Evolutionary conservation across 2,888 invertebrate genomes (phyloP).

Genomic region (Drosophila meridiana): DNA sequence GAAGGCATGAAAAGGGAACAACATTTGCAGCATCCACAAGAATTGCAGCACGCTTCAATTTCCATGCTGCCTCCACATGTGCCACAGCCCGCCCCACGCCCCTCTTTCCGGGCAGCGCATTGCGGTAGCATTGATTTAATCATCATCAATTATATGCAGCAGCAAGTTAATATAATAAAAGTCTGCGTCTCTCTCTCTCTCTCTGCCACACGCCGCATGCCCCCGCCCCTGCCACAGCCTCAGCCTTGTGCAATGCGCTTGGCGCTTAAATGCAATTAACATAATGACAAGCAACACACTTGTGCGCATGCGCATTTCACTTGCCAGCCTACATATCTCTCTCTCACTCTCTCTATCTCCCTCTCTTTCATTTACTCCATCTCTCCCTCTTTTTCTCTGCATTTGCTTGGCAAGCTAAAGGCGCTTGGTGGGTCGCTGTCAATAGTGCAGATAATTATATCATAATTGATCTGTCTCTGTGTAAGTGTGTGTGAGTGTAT

Average conservation of each 20-base stretch:
- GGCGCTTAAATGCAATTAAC: conserved; percentile 82
- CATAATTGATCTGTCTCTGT: conserved; percentile 68
- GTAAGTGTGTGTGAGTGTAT: conserved; percentile 13
- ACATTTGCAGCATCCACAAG: conserved; percentile 50
- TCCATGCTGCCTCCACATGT: conserved; percentile 33
- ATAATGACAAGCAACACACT: conserved; percentile 81
- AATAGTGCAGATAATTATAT: conserved; percentile 77
- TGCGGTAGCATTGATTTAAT: conserved; percentile 85
- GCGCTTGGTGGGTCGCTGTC: conserved; percentile 67
- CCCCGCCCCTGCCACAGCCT: conserved; percentile 9
- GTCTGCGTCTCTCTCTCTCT: conserved; percentile 46
- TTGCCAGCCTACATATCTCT: conserved; percentile 18
- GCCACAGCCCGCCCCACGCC: background rate
- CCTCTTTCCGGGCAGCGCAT: conserved; percentile 57
- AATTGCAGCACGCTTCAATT: conserved; percentile 51
- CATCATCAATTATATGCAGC: conserved; percentile 84
- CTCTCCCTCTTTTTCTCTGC: background rate
- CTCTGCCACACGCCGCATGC: conserved; percentile 32
- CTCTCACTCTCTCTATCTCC: background rate
- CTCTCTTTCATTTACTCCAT: background rate
- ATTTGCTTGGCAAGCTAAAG: conserved; percentile 2
- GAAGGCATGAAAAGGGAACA: conserved; percentile 16
- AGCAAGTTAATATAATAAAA: conserved; percentile 83
- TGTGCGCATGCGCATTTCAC: conserved; percentile 81
- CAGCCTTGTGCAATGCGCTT: conserved; percentile 32